These are phyloP conservation scores for Sparus aurata DNA, from an alignment of 2,797 vertebrate genomes.

Conservation along the genomic window DNA sequence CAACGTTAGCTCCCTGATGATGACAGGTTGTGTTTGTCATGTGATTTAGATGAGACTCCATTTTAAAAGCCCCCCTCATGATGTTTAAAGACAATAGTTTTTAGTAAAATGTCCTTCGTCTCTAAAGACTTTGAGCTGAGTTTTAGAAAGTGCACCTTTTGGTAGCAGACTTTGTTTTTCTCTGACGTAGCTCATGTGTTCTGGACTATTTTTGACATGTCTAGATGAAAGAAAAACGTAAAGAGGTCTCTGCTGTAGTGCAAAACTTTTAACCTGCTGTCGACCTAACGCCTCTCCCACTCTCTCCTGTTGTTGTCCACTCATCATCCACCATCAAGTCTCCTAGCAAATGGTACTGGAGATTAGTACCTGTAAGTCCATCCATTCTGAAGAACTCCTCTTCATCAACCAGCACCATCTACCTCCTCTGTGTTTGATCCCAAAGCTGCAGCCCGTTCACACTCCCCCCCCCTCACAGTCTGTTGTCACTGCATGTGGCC, in stretches of 20 bases:
- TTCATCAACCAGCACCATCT: background rate
- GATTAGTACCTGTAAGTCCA: slow-evolving; percentile 97
- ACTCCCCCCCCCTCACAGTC: background rate
- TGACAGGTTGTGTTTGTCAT: too few relatives aligned
- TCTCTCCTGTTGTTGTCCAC: slow-evolving; percentile 76
- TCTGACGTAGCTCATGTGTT: background rate
- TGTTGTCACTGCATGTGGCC: slow-evolving; percentile 66
- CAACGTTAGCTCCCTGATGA: background rate
- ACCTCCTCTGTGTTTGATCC: slow-evolving; percentile 22
- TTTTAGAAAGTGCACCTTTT: background rate
- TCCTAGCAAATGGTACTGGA: slow-evolving; percentile 98
- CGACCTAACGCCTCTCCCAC: slow-evolving; percentile 67
- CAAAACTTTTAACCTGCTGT: slow-evolving; percentile 17
- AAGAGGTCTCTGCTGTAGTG: background rate
- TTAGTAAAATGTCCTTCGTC: background rate
- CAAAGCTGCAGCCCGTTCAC: slow-evolving; percentile 27
- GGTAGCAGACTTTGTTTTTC: background rate
- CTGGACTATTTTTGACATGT: background rate
- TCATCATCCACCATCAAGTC: slow-evolving; percentile 86
- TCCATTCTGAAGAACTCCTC: slow-evolving; percentile 58
- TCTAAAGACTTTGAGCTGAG: background rate
- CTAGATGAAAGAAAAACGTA: background rate
- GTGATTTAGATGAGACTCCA: too few relatives aligned
- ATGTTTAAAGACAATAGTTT: background rate
- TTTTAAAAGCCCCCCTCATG: background rate